Percentiles rank a stretch among this genome's conserved stretches.
Evolutionary conservation across 2,888 invertebrate species (phyloP).

Genomic region (Deroplatys truncata): DNA sequence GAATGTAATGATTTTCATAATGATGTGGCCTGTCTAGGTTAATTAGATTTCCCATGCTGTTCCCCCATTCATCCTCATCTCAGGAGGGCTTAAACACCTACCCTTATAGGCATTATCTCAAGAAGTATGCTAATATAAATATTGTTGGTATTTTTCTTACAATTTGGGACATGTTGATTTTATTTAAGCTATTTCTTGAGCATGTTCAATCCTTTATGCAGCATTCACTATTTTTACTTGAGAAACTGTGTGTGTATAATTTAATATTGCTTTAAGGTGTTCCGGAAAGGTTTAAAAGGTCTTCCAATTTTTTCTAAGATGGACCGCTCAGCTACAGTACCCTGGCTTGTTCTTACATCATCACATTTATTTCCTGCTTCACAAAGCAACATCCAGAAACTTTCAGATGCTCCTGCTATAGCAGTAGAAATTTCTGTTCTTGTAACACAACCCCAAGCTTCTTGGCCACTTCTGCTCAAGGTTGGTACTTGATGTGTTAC

Average conservation of each 20-base stretch:
- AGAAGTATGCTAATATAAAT: too few relatives aligned
- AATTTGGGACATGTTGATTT: neutral
- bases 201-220: neutral
- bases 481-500: conserved; percentile 42
- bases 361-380: conserved; percentile 51
- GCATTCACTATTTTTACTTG: neutral
- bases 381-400: conserved; percentile 36
- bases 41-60: too few relatives aligned
- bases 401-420: conserved; percentile 55
- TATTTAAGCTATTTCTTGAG: too few relatives aligned
- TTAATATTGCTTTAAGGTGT: conserved; percentile 42
- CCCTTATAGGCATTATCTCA: too few relatives aligned
- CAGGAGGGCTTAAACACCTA: too few relatives aligned
- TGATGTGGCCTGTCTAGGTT: too few relatives aligned
- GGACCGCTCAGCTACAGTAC: conserved; percentile 49
- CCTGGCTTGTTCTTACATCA: conserved; percentile 67
- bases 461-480: conserved; percentile 71
- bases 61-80: too few relatives aligned
- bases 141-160: neutral
- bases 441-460: conserved; percentile 71
- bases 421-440: conserved; percentile 68
- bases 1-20: too few relatives aligned
- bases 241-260: neutral
- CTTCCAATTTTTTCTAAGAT: conserved; percentile 54
- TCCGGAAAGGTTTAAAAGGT: conserved; percentile 53